phyloP scores from a whole-genome alignment of 2,113 vertebrate species.

The Microcebus griseorufus region DNA sequence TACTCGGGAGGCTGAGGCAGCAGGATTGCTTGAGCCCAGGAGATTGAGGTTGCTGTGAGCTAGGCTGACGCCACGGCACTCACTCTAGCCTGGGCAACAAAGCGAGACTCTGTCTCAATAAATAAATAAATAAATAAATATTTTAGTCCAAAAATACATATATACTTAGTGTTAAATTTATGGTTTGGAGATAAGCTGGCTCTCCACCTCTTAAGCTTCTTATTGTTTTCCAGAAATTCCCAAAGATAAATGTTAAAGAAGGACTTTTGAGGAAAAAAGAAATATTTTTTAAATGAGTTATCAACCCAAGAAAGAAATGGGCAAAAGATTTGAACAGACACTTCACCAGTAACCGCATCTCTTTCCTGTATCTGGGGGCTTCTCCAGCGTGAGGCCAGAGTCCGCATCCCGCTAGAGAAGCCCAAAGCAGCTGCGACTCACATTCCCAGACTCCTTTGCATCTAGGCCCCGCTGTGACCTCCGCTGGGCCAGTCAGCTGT shows the following conservation, averaged over 20 bases:
- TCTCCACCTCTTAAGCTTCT: slow-evolving; percentile 6
- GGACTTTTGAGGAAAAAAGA: not conserved
- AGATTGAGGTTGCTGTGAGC: too few species aligned
- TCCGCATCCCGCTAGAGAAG: not conserved
- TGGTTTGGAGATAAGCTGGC: not conserved
- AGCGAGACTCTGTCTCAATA: too few species aligned
- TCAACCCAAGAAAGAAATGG: not conserved
- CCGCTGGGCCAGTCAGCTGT: not conserved
- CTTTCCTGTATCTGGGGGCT: not conserved
- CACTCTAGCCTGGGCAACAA: too few species aligned
- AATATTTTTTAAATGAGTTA: not conserved
- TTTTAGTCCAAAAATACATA: slow-evolving; percentile 30
- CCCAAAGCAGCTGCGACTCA: not conserved
- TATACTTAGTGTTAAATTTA: not conserved
- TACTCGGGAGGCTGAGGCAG: too few species aligned
- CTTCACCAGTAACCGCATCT: not conserved
- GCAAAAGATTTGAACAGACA: not conserved
- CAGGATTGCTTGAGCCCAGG: too few species aligned
- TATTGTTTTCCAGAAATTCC: slow-evolving; percentile 3
- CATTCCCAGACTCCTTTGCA: not conserved
- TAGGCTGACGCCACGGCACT: too few species aligned
- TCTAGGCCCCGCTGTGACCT: not conserved
- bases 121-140: not conserved
- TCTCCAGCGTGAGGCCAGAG: not conserved
- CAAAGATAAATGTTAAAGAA: slow-evolving; percentile 11